phyloP scores from a whole-genome alignment of 1,140 invertebrate species.

The Agrypnia vestita region DNA sequence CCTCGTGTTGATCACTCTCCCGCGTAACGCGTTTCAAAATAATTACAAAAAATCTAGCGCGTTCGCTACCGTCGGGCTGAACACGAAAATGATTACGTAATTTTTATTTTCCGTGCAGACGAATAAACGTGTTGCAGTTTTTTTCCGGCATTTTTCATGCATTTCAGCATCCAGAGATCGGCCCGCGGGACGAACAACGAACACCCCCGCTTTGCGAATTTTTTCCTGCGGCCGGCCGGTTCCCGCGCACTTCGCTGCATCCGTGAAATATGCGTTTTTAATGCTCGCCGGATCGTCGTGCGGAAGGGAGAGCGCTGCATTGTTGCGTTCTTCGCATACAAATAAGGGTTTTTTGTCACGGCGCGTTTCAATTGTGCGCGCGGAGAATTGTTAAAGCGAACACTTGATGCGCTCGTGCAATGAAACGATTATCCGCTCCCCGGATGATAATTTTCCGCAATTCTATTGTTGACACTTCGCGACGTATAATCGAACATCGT shows the following conservation, averaged over 20 bases:
- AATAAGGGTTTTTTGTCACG: conserved; percentile 1
- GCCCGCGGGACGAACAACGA: not conserved
- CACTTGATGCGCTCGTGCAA: not conserved
- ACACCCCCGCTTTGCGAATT: not conserved
- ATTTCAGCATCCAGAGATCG: no score
- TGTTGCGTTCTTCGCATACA: not conserved
- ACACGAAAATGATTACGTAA: no score
- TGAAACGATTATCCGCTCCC: not conserved
- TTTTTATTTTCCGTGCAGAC: no score
- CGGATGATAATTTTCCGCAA: not conserved
- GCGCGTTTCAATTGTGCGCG: not conserved
- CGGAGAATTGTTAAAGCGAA: not conserved
- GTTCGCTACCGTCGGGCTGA: no score
- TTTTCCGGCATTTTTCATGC: no score
- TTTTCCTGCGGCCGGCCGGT: not conserved
- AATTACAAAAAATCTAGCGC: no score
- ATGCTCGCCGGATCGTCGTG: not conserved
- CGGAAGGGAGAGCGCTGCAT: not conserved
- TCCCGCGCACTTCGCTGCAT: not conserved
- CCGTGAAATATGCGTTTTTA: conserved; percentile 15
- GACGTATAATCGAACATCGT: conserved; percentile 9
- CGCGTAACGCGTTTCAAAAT: no score
- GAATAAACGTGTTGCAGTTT: no score
- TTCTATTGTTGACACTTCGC: conserved; percentile 1
- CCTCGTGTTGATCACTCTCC: no score